Evolutionary conservation across 2,888 invertebrate genomes (phyloP).

Genomic region (Quadroppia sp.): DNA sequence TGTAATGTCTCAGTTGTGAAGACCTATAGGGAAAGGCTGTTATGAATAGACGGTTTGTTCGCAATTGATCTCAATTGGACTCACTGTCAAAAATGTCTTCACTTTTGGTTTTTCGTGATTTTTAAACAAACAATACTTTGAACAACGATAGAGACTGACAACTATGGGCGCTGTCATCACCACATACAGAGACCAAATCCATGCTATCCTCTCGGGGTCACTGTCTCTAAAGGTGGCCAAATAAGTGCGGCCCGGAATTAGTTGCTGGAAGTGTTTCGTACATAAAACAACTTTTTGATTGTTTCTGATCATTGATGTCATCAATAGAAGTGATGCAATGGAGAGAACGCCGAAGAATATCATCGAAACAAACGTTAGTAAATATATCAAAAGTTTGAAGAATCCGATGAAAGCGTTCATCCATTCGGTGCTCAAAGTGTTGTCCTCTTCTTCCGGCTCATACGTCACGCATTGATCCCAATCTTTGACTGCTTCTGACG

Average conservation of each 20-base stretch:
- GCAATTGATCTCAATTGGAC: slow-evolving; percentile 7
- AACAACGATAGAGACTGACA: slow-evolving; percentile 49
- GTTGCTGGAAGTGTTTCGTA: slow-evolving; percentile 41
- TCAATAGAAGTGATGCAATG: slow-evolving; percentile 64
- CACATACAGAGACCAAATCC: slow-evolving; percentile 52
- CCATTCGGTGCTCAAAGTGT: slow-evolving; percentile 44
- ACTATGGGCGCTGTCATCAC: slow-evolving; percentile 50
- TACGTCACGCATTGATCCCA: slow-evolving; percentile 47
- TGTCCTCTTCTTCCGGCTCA: slow-evolving; percentile 45
- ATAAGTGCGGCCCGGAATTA: slow-evolving; percentile 30
- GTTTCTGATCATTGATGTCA: slow-evolving; percentile 78
- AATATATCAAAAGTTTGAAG: slow-evolving; percentile 45
- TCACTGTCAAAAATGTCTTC: slow-evolving; percentile 45
- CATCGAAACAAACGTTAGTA: slow-evolving; percentile 45
- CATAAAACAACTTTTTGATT: slow-evolving; percentile 57
- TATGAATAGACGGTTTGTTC: not conserved
- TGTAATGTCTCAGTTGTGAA: slow-evolving; percentile 55
- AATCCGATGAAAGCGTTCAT: slow-evolving; percentile 44
- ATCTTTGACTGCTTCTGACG: not conserved
- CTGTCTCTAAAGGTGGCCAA: slow-evolving; percentile 34
- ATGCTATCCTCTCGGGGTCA: slow-evolving; percentile 49
- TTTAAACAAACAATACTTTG: slow-evolving; percentile 50
- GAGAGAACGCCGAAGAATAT: slow-evolving; percentile 44
- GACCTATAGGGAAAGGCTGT: slow-evolving; percentile 49
- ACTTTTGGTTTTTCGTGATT: slow-evolving; percentile 45